Percentiles rank a stretch among this genome's conserved stretches.
These are phyloP conservation scores for Orcinus orca DNA, from an alignment of 2,113 vertebrate species.

Conservation along the genomic window DNA sequence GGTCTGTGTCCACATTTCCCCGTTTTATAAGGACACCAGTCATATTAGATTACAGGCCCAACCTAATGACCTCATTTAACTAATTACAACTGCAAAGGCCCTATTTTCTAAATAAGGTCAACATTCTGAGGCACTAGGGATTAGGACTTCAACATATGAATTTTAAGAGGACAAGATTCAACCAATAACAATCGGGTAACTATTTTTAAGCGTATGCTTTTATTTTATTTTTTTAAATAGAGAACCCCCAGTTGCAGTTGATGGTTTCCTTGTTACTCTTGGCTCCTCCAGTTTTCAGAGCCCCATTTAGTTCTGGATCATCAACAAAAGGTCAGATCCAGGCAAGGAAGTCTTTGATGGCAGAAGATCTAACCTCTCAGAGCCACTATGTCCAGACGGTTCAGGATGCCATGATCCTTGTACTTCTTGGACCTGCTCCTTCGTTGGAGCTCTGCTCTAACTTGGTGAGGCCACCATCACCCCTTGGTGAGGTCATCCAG, in stretches of 20 bases:
- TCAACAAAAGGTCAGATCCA: neutral
- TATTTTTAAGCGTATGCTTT: neutral
- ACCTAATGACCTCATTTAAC: neutral
- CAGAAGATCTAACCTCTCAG: neutral
- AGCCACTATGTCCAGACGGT: accelerated
- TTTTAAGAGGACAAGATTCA: neutral
- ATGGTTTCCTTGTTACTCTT: neutral
- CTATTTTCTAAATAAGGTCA: neutral
- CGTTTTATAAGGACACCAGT: neutral
- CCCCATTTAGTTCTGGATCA: neutral
- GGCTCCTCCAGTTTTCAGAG: neutral
- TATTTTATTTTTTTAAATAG: neutral
- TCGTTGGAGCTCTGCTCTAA: accelerated
- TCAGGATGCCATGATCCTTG: accelerated
- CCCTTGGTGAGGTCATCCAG: accelerated
- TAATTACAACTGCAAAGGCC: no score
- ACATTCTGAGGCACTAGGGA: neutral
- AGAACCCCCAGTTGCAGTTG: neutral
- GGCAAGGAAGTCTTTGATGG: neutral
- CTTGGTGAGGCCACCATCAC: accelerated
- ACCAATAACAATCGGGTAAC: neutral
- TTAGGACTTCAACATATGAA: neutral
- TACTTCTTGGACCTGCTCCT: neutral
- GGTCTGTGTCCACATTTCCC: neutral
- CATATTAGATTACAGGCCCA: neutral